A percentile compares a stretch with the other conserved stretches of the same genome.
These are phyloP conservation scores for Bombyx huttoni DNA, from an alignment of 2,888 invertebrate genomes.

Conservation along the genomic window DNA sequence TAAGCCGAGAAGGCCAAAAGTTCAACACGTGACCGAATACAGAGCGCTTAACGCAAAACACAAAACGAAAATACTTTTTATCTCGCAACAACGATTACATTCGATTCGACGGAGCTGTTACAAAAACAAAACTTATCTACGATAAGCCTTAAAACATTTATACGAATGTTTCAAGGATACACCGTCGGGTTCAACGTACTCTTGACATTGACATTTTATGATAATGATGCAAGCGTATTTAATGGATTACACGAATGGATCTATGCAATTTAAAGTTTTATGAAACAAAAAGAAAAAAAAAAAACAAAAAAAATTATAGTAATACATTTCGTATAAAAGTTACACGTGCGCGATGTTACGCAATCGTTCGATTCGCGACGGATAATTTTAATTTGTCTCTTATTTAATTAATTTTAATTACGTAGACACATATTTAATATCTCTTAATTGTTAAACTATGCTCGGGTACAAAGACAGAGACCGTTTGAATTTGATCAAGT, in stretches of 20 bases:
- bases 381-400: not conserved
- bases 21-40: not conserved
- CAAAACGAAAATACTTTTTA: slow-evolving; percentile 10
- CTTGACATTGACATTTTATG: slow-evolving; percentile 51
- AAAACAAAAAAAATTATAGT: no score
- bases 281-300: not conserved
- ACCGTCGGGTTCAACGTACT: slow-evolving; percentile 45
- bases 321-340: no score
- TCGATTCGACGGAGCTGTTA: not conserved
- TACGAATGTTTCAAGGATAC: slow-evolving; percentile 46
- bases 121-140: slow-evolving; percentile 42
- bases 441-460: no score
- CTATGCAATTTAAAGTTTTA: not conserved
- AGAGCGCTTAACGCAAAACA: not conserved
- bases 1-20: not conserved
- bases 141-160: slow-evolving; percentile 30
- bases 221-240: slow-evolving; percentile 38
- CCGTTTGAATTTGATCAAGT: no score
- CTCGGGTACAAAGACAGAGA: no score
- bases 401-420: not conserved
- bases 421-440: not conserved
- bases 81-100: slow-evolving; percentile 7
- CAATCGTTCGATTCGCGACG: not conserved
- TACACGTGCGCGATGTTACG: no score
- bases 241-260: slow-evolving; percentile 1